These are phyloP conservation scores for Drosophila tani DNA, from an alignment of 1,140 invertebrate genomes.

Conservation along the genomic window DNA sequence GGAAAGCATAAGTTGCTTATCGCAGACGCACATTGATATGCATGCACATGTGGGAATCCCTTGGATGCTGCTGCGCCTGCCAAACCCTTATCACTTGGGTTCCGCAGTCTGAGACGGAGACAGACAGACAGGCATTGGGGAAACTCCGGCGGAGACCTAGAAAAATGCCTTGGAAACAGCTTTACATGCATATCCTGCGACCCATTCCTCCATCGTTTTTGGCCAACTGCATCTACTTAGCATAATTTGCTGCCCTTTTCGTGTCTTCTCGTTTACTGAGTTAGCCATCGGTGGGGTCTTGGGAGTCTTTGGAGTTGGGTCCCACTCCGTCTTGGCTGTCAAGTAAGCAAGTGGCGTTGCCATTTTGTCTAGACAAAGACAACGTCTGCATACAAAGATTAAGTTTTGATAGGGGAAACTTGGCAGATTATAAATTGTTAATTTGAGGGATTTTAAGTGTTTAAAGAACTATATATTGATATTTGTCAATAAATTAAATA, in stretches of 20 bases:
- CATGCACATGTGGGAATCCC: slow-evolving; percentile 53
- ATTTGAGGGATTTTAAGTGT: background rate
- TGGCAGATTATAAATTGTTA: slow-evolving; percentile 8
- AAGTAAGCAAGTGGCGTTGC: slow-evolving; percentile 58
- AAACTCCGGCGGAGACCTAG: slow-evolving; percentile 10
- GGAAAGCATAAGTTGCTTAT: slow-evolving; percentile 45
- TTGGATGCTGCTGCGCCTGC: slow-evolving; percentile 48
- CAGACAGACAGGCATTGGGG: slow-evolving; percentile 11
- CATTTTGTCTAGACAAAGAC: slow-evolving; percentile 54
- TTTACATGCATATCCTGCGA: slow-evolving; percentile 64
- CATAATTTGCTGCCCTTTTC: slow-evolving; percentile 71
- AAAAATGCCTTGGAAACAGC: slow-evolving; percentile 40
- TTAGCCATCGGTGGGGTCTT: background rate
- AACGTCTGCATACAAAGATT: slow-evolving; percentile 61
- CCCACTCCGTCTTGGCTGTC: slow-evolving; percentile 32
- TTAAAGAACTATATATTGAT: background rate
- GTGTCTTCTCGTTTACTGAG: slow-evolving; percentile 19
- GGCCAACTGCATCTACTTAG: slow-evolving; percentile 77
- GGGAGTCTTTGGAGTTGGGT: slow-evolving; percentile 12
- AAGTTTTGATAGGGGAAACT: slow-evolving; percentile 23
- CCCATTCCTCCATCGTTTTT: slow-evolving; percentile 16
- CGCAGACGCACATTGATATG: slow-evolving; percentile 63
- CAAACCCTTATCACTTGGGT: slow-evolving; percentile 68
- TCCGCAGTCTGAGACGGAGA: slow-evolving; percentile 1
- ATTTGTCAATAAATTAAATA: too few species aligned